Percentiles rank a stretch among this genome's conserved stretches.
These are phyloP conservation scores for Pyrrhosoma nymphula DNA, from an alignment of 2,888 invertebrate species.

Conservation along the genomic window DNA sequence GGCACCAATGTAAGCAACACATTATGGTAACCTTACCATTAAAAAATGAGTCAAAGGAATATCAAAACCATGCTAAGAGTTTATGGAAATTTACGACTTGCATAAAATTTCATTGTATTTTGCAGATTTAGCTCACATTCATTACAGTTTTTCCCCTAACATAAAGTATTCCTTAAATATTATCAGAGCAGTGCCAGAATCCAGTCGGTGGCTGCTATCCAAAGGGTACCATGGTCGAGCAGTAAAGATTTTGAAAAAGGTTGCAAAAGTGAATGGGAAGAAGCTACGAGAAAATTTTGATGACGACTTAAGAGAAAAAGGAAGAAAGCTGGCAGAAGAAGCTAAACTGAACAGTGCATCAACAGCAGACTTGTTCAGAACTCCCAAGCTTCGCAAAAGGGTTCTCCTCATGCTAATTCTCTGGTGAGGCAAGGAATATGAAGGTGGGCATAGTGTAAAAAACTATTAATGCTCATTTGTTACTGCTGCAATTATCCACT, in stretches of 20 bases:
- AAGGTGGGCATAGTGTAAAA: slow-evolving; percentile 51
- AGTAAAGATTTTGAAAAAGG: slow-evolving; percentile 78
- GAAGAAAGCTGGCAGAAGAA: slow-evolving; percentile 43
- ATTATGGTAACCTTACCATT: background rate
- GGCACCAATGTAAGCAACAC: slow-evolving; percentile 43
- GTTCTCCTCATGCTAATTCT: slow-evolving; percentile 61
- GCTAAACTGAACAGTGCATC: slow-evolving; percentile 45
- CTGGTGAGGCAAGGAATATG: slow-evolving; percentile 54
- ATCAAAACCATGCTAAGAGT: background rate
- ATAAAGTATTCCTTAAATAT: background rate
- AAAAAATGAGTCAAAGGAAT: background rate
- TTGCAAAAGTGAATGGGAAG: slow-evolving; percentile 80
- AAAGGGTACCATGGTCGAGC: slow-evolving; percentile 80
- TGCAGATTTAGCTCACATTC: background rate
- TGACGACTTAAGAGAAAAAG: slow-evolving; percentile 76
- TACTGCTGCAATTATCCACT: background rate
- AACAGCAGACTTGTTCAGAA: slow-evolving; percentile 29
- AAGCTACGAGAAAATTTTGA: slow-evolving; percentile 77
- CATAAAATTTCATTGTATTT: background rate
- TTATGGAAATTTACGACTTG: background rate
- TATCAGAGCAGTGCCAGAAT: slow-evolving; percentile 79
- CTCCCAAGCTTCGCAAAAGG: slow-evolving; percentile 41
- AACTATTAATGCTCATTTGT: background rate
- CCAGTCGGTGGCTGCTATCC: slow-evolving; percentile 82
- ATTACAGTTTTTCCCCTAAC: background rate